Percentiles rank a stretch among this genome's conserved stretches.
Conservation (phyloP, 2,797 vertebrate species). For the Enteromius unitaeniatus region DNA sequence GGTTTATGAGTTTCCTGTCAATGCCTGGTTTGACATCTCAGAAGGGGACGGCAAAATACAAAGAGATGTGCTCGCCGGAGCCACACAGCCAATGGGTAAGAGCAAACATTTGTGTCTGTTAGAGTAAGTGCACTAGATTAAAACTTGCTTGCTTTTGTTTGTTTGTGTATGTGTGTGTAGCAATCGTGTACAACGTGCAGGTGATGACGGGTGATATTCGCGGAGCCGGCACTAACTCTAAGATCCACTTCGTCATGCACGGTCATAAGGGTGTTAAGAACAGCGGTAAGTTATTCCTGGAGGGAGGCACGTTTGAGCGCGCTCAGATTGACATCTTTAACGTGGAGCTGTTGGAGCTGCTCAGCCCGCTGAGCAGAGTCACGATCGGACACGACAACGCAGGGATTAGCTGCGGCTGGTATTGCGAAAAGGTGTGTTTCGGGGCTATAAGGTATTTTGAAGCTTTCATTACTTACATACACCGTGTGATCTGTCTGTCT, state of each 20-base stretch:
- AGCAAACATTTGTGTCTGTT: not conserved
- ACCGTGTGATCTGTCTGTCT: not conserved
- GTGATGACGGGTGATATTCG: slow-evolving; percentile 92
- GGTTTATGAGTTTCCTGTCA: slow-evolving; percentile 90
- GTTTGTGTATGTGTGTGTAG: slow-evolving; percentile 68
- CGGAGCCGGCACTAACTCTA: slow-evolving; percentile 96
- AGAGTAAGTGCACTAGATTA: not conserved
- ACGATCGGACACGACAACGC: slow-evolving; percentile 93
- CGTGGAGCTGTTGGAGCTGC: slow-evolving; percentile 89
- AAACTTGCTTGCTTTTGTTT: not conserved
- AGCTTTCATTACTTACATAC: not conserved
- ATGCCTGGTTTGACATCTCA: slow-evolving; percentile 91
- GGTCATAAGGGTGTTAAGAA: slow-evolving; percentile 91
- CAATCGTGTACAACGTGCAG: slow-evolving; percentile 91
- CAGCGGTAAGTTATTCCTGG: slow-evolving; percentile 94
- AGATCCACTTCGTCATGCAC: slow-evolving; percentile 93
- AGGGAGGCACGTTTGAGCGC: slow-evolving; percentile 93
- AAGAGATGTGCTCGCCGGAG: slow-evolving; percentile 90
- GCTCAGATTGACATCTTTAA: slow-evolving; percentile 93
- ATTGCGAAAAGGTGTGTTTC: slow-evolving; percentile 92
- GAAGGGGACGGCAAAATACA: slow-evolving; percentile 99
- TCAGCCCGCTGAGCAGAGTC: slow-evolving; percentile 94
- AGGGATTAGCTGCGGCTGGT: slow-evolving; percentile 92
- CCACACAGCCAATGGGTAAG: slow-evolving; percentile 90
- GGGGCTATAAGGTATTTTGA: slow-evolving; percentile 14